phyloP scores from a whole-genome alignment of 2,113 vertebrate species.

The Stigmatopora nigra region DNA sequence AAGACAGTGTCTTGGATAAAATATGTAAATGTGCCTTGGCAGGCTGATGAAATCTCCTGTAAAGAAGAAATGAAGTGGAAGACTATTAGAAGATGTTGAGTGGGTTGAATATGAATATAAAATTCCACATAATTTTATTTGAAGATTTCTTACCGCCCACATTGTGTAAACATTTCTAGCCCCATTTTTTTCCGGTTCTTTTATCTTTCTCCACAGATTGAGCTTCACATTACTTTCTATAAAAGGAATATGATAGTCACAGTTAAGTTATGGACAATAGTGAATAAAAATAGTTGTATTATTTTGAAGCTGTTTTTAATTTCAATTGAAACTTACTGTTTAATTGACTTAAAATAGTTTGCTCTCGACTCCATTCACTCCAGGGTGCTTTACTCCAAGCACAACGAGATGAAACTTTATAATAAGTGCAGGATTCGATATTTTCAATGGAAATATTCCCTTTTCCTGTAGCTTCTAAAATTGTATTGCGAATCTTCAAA shows the following conservation, averaged over 20 bases:
- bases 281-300: no score
- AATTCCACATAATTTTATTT: not conserved
- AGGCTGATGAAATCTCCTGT: constrained; percentile 46
- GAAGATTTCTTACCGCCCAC: constrained; percentile 46
- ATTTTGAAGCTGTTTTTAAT: no score
- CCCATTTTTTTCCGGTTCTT: constrained; percentile 5
- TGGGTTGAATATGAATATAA: not conserved
- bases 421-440: constrained; percentile 43
- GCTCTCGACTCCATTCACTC: constrained; percentile 54
- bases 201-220: constrained; percentile 49
- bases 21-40: constrained; percentile 29
- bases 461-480: accelerated
- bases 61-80: not conserved
- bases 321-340: constrained; percentile 37
- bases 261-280: no score
- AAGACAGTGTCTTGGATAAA: constrained; percentile 5
- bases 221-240: constrained; percentile 34
- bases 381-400: constrained; percentile 23
- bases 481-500: constrained; percentile 1
- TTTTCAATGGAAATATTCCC: not conserved
- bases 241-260: constrained; percentile 2
- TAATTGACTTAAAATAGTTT: constrained; percentile 26
- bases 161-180: constrained; percentile 35
- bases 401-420: constrained; percentile 49
- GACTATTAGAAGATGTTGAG: not conserved